Evolutionary conservation across 2,113 vertebrate species (phyloP).

Genomic region (Cynopterus brachyotis): DNA sequence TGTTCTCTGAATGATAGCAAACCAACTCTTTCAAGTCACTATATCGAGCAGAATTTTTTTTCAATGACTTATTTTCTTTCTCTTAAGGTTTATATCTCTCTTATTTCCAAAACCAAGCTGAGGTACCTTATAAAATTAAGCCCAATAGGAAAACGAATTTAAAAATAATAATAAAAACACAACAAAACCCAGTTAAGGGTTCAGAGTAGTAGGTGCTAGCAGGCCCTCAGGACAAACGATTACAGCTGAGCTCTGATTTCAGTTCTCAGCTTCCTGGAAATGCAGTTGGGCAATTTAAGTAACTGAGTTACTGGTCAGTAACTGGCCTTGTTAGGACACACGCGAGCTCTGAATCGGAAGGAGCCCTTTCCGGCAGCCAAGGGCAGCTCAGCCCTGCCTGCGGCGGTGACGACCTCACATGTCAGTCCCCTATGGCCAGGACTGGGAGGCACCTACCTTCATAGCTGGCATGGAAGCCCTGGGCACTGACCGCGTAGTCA

Average conservation of each 20-base stretch:
- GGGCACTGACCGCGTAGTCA: slow-evolving; percentile 97
- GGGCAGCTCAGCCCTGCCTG: accelerated
- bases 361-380: not conserved
- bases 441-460: slow-evolving; percentile 90
- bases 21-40: not conserved
- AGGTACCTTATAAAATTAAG: slow-evolving; percentile 24
- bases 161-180: slow-evolving; percentile 16
- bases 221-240: not conserved
- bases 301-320: not conserved
- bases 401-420: accelerated
- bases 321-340: not conserved
- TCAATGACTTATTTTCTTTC: not conserved
- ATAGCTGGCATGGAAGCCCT: slow-evolving; percentile 95
- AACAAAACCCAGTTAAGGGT: not conserved
- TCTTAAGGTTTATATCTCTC: slow-evolving; percentile 11
- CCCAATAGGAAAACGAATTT: not conserved
- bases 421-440: accelerated
- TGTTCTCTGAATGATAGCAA: slow-evolving; percentile 38
- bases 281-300: not conserved
- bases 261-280: not conserved
- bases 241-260: not conserved
- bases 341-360: not conserved
- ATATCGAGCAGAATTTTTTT: not conserved
- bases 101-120: slow-evolving; percentile 46
- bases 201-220: not conserved